phyloP scores from a whole-genome alignment of 37 sponge, comb jelly and placozoan species.

The Theonella swinhoei region DNA sequence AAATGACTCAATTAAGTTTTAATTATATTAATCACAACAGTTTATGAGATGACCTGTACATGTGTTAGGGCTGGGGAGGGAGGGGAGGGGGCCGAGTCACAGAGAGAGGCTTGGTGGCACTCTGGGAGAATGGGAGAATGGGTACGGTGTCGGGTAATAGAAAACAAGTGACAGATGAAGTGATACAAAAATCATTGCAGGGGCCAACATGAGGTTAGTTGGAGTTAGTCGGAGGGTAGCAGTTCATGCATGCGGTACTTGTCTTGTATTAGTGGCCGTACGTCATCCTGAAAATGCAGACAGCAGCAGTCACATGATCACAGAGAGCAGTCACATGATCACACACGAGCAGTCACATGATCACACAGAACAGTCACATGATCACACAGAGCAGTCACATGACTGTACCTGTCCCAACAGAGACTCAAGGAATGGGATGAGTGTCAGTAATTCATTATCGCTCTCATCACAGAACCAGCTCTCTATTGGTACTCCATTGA shows the following conservation, averaged over 20 bases:
- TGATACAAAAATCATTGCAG: slow-evolving; percentile 1
- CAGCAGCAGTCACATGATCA: not conserved
- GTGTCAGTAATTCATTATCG: slow-evolving; percentile 82
- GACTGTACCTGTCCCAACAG: slow-evolving; percentile 60
- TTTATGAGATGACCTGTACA: too few species aligned
- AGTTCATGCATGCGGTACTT: slow-evolving; percentile 91
- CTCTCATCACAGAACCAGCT: slow-evolving; percentile 91
- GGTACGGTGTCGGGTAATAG: not conserved
- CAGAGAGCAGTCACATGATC: not conserved
- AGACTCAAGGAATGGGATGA: slow-evolving; percentile 90
- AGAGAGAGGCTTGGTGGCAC: too few species aligned
- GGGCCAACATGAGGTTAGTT: not conserved
- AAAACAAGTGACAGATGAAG: not conserved
- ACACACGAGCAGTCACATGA: not conserved
- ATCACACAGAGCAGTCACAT: not conserved
- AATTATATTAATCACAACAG: too few species aligned
- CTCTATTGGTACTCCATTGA: slow-evolving; percentile 96
- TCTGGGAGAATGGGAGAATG: not conserved
- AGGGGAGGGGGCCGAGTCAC: too few species aligned
- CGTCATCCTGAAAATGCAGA: slow-evolving; percentile 75
- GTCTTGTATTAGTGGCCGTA: slow-evolving; percentile 84
- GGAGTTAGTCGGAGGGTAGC: slow-evolving; percentile 75
- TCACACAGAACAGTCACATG: not conserved
- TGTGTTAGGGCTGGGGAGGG: too few species aligned
- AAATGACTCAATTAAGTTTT: not conserved